These are phyloP conservation scores for Anniella stebbinsi DNA, from an alignment of 2,797 vertebrate species.

Conservation along the genomic window DNA sequence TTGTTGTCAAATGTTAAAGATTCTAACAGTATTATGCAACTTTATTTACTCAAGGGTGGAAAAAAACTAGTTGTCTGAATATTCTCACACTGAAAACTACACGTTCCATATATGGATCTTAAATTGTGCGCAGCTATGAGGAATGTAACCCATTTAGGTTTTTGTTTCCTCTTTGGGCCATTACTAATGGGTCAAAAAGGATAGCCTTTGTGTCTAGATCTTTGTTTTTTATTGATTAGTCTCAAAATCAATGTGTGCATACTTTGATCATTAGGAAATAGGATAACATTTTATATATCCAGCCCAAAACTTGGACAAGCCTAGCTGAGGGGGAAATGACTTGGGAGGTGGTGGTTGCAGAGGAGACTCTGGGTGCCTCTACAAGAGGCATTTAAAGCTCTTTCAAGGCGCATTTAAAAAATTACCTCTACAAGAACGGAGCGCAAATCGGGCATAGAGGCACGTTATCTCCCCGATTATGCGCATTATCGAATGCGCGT, in stretches of 20 bases:
- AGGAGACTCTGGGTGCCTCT: no score
- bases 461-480: no score
- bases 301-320: no score
- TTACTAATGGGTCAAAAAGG: neutral
- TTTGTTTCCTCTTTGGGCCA: neutral
- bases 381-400: no score
- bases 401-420: no score
- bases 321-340: no score
- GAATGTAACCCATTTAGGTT: neutral
- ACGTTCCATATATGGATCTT: neutral
- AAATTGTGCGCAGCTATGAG: neutral
- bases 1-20: neutral
- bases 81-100: neutral
- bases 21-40: no score
- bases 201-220: neutral
- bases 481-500: no score
- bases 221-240: neutral
- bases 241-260: neutral
- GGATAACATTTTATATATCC: no score
- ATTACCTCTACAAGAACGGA: no score
- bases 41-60: neutral
- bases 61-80: neutral
- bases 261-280: neutral
- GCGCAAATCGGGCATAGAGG: no score
- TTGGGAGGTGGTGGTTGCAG: no score